Base-by-base conservation (phyloP, 1,140 invertebrate species). In the Neotoxoptera formosana region DNA sequence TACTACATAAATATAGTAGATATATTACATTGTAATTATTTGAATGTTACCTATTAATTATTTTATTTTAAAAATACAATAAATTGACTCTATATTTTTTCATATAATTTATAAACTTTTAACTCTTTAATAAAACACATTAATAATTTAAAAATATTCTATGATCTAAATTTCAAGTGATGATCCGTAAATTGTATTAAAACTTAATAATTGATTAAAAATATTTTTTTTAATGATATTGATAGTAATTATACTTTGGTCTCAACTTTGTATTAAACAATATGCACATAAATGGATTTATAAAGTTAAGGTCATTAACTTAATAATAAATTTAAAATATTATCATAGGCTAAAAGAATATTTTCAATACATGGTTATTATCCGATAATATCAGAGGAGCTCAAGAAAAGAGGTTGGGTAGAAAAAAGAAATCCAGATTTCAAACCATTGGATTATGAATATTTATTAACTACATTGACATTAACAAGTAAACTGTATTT, bases 321-420 rank as follows among this genome's bases (percentile, higher is more conserved):
- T 76, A 7, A 7, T 76, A 76, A 76, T 76, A n/a, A 76, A n/a
- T 36, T 84, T 1, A 86, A 86, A 41, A 56, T 91, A 23, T 41
- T 41, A 41, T 48, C 6, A 21, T 81, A 91, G 90, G 20, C 30
- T 7, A 81, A 34, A 47, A 91, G 30, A 81, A 91, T 91, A 91
- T 91, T 91, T 91, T 67, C 90, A 81, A 45, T 91, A 34, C 21
- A 91, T 20, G 90, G 90, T 34, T 81, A 81, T 48, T 91, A 91
- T 91, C 90, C 90, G 48, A 81, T 91, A 17, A 91, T 91, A 34
- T n/a, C 90, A 21, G 36, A 41, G 25, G 90, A 91, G 53, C 60
- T 91, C 8, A 91, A 76, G 6, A 91, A 91, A 47, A 91, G 60
- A 48, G 60, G 90, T 34, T 91, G 90, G 90, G n/a, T 91, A 20